phyloP scores from a whole-genome alignment of 2,113 vertebrate species.

The Montifringilla adamsi region DNA sequence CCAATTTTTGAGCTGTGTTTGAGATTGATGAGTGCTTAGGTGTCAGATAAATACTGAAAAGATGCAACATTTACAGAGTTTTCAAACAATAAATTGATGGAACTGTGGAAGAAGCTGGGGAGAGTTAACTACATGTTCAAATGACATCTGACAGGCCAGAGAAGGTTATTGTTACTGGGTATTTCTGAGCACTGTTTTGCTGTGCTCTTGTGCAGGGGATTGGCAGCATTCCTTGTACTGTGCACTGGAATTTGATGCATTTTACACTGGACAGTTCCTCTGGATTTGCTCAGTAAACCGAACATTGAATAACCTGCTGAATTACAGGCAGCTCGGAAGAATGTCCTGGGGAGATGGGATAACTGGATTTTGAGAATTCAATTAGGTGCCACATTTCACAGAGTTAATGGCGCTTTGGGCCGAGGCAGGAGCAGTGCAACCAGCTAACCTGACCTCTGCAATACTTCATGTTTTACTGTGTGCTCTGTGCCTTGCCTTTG shows the following conservation, averaged over 20 bases:
- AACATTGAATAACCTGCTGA: neutral
- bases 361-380: constrained; percentile 20
- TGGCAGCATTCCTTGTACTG: neutral
- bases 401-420: neutral
- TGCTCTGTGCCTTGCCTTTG: neutral
- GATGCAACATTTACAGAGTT: neutral
- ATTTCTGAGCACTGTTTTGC: neutral
- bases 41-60: neutral
- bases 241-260: neutral
- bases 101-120: neutral
- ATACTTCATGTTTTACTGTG: neutral
- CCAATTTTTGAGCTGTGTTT: neutral
- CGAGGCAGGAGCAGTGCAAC: neutral
- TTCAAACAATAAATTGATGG: neutral
- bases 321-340: neutral
- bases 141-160: neutral
- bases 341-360: neutral
- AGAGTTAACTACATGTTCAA: neutral
- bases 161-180: neutral
- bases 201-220: fast-evolving
- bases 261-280: neutral
- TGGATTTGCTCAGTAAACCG: neutral
- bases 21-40: neutral
- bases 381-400: neutral
- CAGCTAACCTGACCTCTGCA: neutral